Conservation (phyloP, 2,113 vertebrate genomes). For the Balaenoptera acutorostrata region DNA sequence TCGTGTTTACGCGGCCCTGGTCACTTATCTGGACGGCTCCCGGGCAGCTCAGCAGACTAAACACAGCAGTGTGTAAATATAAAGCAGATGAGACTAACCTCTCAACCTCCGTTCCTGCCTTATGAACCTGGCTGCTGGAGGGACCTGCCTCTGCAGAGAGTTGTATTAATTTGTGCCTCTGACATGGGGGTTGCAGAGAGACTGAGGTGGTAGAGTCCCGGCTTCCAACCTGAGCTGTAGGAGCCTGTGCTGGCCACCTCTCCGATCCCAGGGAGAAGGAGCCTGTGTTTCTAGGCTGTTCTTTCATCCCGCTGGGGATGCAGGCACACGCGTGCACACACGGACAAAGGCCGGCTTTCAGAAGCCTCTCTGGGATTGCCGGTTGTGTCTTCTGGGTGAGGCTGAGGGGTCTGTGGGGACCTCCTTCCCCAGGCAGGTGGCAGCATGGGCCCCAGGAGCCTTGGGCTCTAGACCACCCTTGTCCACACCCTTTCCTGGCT, state of each 20-base stretch:
- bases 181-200: rapidly evolving
- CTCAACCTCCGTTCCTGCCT: not conserved
- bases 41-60: not conserved
- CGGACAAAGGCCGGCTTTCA: not conserved
- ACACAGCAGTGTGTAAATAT: not conserved
- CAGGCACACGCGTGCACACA: not conserved
- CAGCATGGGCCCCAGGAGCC: not conserved
- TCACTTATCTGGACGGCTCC: not conserved
- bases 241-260: not conserved
- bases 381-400: not conserved
- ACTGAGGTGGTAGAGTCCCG: not conserved
- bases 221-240: not conserved
- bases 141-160: not conserved
- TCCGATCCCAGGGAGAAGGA: not conserved
- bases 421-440: not conserved
- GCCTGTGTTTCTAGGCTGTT: not conserved
- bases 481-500: not conserved
- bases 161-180: not conserved
- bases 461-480: not conserved
- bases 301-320: not conserved
- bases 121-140: not conserved
- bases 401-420: not conserved
- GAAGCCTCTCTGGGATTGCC: not conserved
- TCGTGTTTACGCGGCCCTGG: not conserved
- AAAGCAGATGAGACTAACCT: not conserved